phyloP scores from a whole-genome alignment of 2,888 invertebrate genomes.

The Cerceris rybyensis region DNA sequence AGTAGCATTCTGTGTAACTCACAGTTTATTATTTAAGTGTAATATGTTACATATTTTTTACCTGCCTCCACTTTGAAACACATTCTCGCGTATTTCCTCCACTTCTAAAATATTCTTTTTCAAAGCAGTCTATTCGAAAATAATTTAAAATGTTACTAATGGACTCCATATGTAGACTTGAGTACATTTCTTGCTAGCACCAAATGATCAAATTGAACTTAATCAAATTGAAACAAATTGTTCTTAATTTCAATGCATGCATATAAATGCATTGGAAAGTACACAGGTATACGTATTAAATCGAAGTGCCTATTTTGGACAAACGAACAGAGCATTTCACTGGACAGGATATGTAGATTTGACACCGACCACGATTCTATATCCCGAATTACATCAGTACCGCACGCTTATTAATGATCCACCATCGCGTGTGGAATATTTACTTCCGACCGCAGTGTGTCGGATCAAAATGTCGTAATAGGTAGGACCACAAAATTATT shows the following conservation, averaged over 20 bases:
- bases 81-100: too few species aligned
- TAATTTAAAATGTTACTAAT: not conserved
- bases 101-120: too few species aligned
- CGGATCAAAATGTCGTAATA: constrained; percentile 60
- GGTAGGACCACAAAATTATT: constrained; percentile 55
- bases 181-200: not conserved
- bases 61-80: too few species aligned
- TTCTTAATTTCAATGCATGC: not conserved
- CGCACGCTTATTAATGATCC: constrained; percentile 58
- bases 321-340: constrained; percentile 50
- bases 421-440: constrained; percentile 58
- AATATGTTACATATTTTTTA: too few species aligned
- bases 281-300: too few species aligned
- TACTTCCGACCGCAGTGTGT: constrained; percentile 56
- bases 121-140: not conserved
- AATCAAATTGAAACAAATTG: too few species aligned
- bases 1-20: too few species aligned
- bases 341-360: constrained; percentile 49
- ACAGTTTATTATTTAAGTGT: too few species aligned
- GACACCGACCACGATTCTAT: constrained; percentile 48
- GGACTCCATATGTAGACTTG: not conserved
- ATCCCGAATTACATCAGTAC: constrained; percentile 41
- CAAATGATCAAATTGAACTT: not conserved
- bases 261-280: too few species aligned
- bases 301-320: constrained; percentile 31